phyloP scores from a whole-genome alignment of 2,113 vertebrate genomes.

The Orthonyx spaldingii region DNA sequence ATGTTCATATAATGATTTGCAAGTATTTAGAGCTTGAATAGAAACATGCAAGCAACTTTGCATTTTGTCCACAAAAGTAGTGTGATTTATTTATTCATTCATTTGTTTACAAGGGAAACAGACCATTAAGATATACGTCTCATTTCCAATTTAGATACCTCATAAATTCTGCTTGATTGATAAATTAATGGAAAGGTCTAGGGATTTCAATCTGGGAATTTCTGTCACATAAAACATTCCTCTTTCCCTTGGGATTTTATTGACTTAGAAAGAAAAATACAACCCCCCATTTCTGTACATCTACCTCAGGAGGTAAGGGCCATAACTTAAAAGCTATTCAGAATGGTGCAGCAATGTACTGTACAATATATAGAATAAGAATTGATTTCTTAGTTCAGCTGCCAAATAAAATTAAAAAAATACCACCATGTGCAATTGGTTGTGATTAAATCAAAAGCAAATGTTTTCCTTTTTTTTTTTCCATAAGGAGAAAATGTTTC shows the following conservation, averaged over 20 bases:
- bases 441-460: not conserved
- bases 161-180: not conserved
- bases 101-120: not conserved
- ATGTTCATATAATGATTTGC: not conserved
- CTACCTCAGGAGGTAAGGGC: not conserved
- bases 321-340: conserved; percentile 14
- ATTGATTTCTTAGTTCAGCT: not conserved
- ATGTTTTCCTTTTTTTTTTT: not conserved
- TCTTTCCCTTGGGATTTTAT: not conserved
- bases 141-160: conserved; percentile 36
- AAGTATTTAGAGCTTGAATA: not conserved
- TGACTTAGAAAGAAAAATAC: conserved; percentile 2
- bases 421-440: not conserved
- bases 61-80: not conserved
- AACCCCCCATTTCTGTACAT: not conserved
- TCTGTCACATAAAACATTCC: not conserved
- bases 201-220: not conserved
- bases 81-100: conserved; percentile 31
- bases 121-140: not conserved
- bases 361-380: not conserved
- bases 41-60: not conserved
- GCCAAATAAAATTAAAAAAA: not conserved
- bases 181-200: not conserved
- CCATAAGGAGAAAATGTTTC: not conserved
- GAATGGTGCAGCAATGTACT: not conserved